Evolutionary conservation across 1,140 invertebrate genomes (phyloP).

Genomic region (Vollenhovia emeryi): DNA sequence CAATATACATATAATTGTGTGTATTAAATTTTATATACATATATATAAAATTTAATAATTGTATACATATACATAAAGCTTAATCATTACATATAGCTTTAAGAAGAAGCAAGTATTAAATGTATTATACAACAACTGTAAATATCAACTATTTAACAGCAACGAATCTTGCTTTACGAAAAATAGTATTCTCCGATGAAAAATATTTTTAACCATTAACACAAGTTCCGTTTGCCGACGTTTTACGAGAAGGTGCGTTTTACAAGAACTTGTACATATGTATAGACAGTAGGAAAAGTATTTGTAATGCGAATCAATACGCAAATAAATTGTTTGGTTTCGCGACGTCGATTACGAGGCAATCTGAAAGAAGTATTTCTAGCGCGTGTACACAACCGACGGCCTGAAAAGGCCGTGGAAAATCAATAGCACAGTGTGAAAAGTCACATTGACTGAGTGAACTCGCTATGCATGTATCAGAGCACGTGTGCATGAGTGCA

Average conservation of each 20-base stretch:
- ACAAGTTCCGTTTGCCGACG: not conserved
- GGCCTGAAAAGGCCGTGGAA: conserved; percentile 68
- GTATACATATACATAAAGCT: not conserved
- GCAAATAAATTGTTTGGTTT: conserved; percentile 18
- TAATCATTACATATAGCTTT: not conserved
- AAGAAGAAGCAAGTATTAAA: not conserved
- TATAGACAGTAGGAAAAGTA: not conserved
- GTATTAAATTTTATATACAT: no score
- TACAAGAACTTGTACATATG: not conserved
- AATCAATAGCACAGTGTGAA: conserved; percentile 78
- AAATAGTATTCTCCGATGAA: not conserved
- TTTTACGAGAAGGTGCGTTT: not conserved
- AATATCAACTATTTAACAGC: not conserved
- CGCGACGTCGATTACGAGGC: not conserved
- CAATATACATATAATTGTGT: not conserved
- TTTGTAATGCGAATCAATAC: not conserved
- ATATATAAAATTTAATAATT: not conserved
- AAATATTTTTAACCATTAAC: not conserved
- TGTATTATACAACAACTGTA: not conserved
- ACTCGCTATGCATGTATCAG: conserved; percentile 5
- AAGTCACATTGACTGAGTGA: conserved; percentile 68
- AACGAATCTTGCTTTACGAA: not conserved
- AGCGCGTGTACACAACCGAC: conserved; percentile 22
- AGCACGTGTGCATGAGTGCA: conserved; percentile 17
- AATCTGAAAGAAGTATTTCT: conserved; percentile 27